Evolutionary conservation across 2,888 invertebrate genomes (phyloP), one percentile per base, ranked within the genome.

Genomic region (Archips crataeganus): DNA sequence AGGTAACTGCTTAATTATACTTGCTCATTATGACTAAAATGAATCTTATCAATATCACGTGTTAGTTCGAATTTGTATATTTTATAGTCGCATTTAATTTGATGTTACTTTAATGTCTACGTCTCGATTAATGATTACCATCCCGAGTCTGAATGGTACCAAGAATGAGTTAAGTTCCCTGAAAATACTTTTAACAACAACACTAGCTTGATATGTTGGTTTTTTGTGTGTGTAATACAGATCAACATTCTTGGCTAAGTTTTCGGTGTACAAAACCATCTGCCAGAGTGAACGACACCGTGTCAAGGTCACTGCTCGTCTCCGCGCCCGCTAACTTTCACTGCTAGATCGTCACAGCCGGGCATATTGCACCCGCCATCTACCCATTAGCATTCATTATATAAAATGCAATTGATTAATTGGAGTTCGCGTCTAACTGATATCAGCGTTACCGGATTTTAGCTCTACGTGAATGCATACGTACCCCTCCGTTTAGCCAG

Each of bases 301-400:
- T 90, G 90, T 90, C 89, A 91, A 90, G 90, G 90, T 84, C 87
- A 80, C 72, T 75, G 77, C 71, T 76, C 80, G 74, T 80, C 80
- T 77, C 75, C 77, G 76, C 75, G 60, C 62, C 73, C 66, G 67
- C 68, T 74, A 54, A 72, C 74, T 74, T 74, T 74, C 74, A 74
- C 74, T 70, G 74, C n/a, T 74, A 60, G 59, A 51, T 2, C 36
- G 65, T 9, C 15, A 4, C 63, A 23, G 59, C n/a, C 45, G 8
- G 10, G n/a, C 49, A 51, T 51, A 36, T 34, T 51, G 36, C 47
- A 49, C 45, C 13, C 54, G 42, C 57, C 59, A 57, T 13, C 15
- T 8, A 49, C 63, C 23, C 63, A 72, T 72, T 72, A 51, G 51
- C 49, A 64, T 73, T 51, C 51, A 57, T 42, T 42, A 69, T 49